Evolutionary conservation across 2,113 vertebrate genomes (phyloP), one percentile per base, ranked within the genome.

Genomic region (Machaerirhynchus nigripectus): DNA sequence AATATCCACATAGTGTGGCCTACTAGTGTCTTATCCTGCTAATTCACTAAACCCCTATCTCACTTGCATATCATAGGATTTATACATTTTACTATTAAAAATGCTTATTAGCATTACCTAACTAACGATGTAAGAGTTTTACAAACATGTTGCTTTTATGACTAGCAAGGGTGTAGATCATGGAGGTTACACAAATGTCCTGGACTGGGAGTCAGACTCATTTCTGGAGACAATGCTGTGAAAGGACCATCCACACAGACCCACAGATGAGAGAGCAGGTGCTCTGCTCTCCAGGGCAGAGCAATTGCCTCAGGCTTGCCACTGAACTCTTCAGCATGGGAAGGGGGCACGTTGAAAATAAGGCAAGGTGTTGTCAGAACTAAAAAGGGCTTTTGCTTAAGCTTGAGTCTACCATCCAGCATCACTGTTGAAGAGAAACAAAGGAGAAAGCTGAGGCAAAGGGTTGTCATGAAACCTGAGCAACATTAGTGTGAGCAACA

Each of bases 61-160:
- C 77, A 55, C 14, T 53, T 69, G n/a, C 33, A 3, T 53, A 50
- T 75, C 9, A 12, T 47, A 56, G 27, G 10, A 23, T 75, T 84
- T 57, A 65, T 79, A 50, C 14, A 87, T 77, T 83, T 42, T 69
- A 15, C 30, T 56, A 19, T 74, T 87, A 75, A 90, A 95, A 85
- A 79, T 50, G 44, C 52, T 84, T 30, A 55, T 46, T 52, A 46
- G 15, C 30, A 46, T 85, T 87, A 65, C 33, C 37, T 15, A 20
- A 35, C 18, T 24, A 49, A 21, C 55, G 52, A 30, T 0, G 0
- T 37, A 40, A 30, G 27, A 53, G 31, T 16, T 39, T 35, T 33
- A 23, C 2, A 0, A 63, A 73, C 5, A 9, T 40, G 82, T 37
- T 67, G 12, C 33, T 87, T 75, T 52, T 44, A 5, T 61, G 46